Base-by-base conservation (phyloP, 2,113 vertebrate species). In the Prolemur simus region DNA sequence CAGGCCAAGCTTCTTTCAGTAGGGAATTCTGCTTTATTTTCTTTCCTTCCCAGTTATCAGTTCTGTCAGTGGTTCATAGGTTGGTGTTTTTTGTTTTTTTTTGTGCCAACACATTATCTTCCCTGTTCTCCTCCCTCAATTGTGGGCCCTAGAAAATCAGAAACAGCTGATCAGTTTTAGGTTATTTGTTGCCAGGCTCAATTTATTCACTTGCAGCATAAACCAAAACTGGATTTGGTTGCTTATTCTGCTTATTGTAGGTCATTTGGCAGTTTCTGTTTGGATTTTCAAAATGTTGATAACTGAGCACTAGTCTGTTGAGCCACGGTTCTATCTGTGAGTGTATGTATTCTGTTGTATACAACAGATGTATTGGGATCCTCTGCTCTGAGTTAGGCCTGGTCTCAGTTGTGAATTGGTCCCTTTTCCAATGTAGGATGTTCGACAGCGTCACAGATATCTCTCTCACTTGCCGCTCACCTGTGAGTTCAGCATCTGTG, bases 401-500 rank as follows among this genome's bases (percentile, higher is more conserved):
- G 34, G 6, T 91, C 86, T 82, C n/a, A 45, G 80, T 17, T 88
- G 34, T 0, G 3, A 49, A 11, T 25, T 78, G 32, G 60, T 91
- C 8, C 60, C 15, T 47, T 92, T 95, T 84, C 12, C 92, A 18
- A 18, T 96, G 81, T 92, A 99, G 99, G 99, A 99, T 64, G 99
- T 99, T 92, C 99, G 99, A 27, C 99, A 99, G 78, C 98, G 99
- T 11, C 99, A 99, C 97, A 99, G 99, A 64, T 99, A 99, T 83
- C 99, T 99, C 76, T 99, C 99, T 96, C 99, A 99, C 96, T 98
- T 99, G 98, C 99, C 99, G 0, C 99, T 99, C 96, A 99, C 99
- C 21, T 99, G 99, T n/a, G 99, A 99, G 98, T 99, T 99, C 98
- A 99, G 99, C 98, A 99, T 99, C 97, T 99, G 99, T 98, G 99